Evolutionary conservation across 1,140 invertebrate genomes (phyloP).

Genomic region (Drosophila athabasca): DNA sequence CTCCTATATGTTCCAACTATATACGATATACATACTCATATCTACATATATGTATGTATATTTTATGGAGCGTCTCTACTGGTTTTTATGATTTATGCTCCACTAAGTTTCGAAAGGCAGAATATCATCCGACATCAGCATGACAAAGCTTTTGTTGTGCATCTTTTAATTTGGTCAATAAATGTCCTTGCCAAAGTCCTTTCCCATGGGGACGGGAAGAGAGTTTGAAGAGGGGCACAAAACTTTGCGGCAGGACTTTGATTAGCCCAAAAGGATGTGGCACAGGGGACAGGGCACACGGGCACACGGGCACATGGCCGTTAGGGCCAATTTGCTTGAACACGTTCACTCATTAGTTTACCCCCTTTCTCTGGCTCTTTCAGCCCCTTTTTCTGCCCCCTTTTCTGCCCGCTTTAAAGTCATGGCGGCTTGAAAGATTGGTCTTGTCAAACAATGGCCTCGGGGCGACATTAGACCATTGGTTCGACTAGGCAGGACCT

Average conservation of each 20-base stretch:
- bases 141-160: slow-evolving; percentile 60
- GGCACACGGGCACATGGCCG: slow-evolving; percentile 21
- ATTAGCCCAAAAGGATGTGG: slow-evolving; percentile 29
- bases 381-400: no score
- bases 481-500: background rate
- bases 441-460: slow-evolving; percentile 44
- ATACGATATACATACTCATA: no score
- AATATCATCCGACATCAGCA: slow-evolving; percentile 18
- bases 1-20: slow-evolving; percentile 12
- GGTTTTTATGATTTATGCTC: slow-evolving; percentile 57
- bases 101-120: slow-evolving; percentile 45
- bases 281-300: background rate
- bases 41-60: slow-evolving; percentile 44
- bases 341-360: slow-evolving; percentile 57
- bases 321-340: slow-evolving; percentile 56
- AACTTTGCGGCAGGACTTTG: slow-evolving; percentile 9
- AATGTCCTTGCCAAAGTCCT: slow-evolving; percentile 30
- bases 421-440: slow-evolving; percentile 5
- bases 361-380: no score
- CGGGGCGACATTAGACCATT: slow-evolving; percentile 24
- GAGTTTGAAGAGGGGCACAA: background rate
- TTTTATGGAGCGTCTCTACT: slow-evolving; percentile 1
- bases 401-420: slow-evolving; percentile 1
- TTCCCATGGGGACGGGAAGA: background rate
- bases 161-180: slow-evolving; percentile 65